Conservation (phyloP, 1,140 invertebrate genomes). For the Microplitis demolitor region DNA sequence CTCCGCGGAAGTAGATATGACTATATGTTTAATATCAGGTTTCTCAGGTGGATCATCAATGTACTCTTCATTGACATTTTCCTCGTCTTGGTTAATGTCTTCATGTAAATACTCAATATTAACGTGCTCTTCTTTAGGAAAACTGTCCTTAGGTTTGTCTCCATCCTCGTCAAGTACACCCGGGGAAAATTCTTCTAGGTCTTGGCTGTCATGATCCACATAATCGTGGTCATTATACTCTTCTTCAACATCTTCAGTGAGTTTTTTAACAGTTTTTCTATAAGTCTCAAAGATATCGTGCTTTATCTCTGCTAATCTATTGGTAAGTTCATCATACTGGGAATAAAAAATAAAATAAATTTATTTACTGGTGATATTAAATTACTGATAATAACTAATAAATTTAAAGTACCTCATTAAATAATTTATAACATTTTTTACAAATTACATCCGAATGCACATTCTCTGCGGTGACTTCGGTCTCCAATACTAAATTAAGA, state of each 20-base stretch:
- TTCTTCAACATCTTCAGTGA: conserved; percentile 39
- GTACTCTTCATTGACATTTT: conserved; percentile 8
- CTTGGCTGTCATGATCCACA: conserved; percentile 47
- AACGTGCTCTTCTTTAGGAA: not conserved
- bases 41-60: conserved; percentile 34
- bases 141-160: not conserved
- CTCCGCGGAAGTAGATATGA: conserved; percentile 29
- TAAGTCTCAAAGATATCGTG: conserved; percentile 56
- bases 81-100: not conserved
- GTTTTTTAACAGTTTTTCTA: conserved; percentile 53
- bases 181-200: conserved; percentile 15
- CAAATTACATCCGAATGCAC: conserved; percentile 65
- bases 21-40: conserved; percentile 27
- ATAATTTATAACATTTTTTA: conserved; percentile 69
- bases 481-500: conserved; percentile 61
- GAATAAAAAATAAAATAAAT: conserved; percentile 28
- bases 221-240: conserved; percentile 59
- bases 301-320: conserved; percentile 59
- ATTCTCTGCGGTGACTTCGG: conserved; percentile 57
- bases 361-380: conserved; percentile 13
- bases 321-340: conserved; percentile 66
- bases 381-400: conserved; percentile 3
- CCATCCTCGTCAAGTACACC: conserved; percentile 26
- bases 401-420: conserved; percentile 57
- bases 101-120: conserved; percentile 15